Base-by-base conservation (phyloP, 2,797 vertebrate species). In the Denticeps clupeoides region DNA sequence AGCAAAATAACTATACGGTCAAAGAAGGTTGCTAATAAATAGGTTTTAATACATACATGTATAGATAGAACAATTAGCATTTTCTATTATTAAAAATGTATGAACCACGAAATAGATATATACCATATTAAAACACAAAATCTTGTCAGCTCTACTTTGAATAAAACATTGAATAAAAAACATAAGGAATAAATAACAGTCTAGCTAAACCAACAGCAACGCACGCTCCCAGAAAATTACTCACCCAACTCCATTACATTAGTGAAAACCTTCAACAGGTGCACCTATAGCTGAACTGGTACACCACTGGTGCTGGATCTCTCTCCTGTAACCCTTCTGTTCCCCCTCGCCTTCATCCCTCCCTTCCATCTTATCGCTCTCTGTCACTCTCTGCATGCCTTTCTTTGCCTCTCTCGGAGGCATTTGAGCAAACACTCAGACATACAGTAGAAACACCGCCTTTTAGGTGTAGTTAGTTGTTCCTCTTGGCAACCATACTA, bases 401-500 rank as follows among this genome's bases (percentile, higher is more conserved):
- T 42, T 25, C 4, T 27, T 35, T 33, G 41, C 13, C 35, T 26
- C 28, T 15, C 47, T 18, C 35, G 41, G 28, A 45, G 27, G 45
- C 52, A 44, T 35, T 53, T 47, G 38, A 21, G 51, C 44, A 45
- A 45, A 29, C 21, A 53, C 42, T 41, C 41, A 45, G 19, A 55
- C 18, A n/a, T 27, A 23, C 18, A 55, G 51, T 33, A 3, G 38
- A 16, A 21, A 38, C 31, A 32, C 35, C 28, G 25, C 45, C 33
- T 51, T 50, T 57, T 58, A 49, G 15, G 24, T 60, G 51, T 58
- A 57, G 47, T 55, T 50, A 49, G 41, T 55, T 58, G 45, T 52
- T 56, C 60, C 54, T 55, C 57, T 52, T 58, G 48, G 58, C 60
- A 67, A 63, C 64, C 52, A 51, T 52, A 54, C 56, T 63, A 58